Evolutionary conservation across 37 sponge, comb jelly and placozoan species (phyloP), one percentile per base, ranked within the genome.

Genomic region (Ianthella basta): DNA sequence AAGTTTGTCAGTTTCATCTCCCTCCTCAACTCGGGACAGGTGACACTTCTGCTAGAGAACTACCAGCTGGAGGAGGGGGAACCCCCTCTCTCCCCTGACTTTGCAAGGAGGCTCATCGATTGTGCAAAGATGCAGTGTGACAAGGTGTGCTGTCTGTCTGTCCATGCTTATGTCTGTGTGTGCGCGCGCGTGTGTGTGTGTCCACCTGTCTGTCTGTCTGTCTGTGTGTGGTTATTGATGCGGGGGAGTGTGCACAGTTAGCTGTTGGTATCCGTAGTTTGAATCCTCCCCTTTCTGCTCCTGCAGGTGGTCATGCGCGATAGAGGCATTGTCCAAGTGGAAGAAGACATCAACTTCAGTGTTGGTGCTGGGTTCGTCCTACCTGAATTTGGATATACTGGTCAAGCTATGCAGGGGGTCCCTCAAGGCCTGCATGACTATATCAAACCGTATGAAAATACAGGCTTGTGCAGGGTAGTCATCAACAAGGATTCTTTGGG

Each of bases 351-450:
- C 41, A 87, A 87, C 40, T 66, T 83, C 4, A 59, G 79, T 8
- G 80, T 82, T 0, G 82, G 16, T 20, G 54, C 53, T 10, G 54
- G 60, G 15, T 89, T 92, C 80, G 55, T 80, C 38, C 41, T 95
- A 10, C 95, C 95, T 1, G 87, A 89, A 35, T 18, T 32, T 25
- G 92, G 95, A 0, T 94, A 94, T 85, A 86, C 88, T n/a, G 70
- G 87, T 25, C 87, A 92, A 36, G 73, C 55, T 4, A 35, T 92
- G 39, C 29, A 39, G 56, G 95, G 92, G 60, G 39, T 94, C 13
- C 95, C 95, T 5, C 79, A 34, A 15, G 90, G 90, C 23, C 86
- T 89, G 0, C 82, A 81, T 19, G 90, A 89, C 64, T 89, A 64
- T 61, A 57, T 85, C 18, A 59, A 82, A n/a, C 86, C 90, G 15